phyloP scores from a whole-genome alignment of 1,140 invertebrate species.

The Listronotus bonariensis region DNA sequence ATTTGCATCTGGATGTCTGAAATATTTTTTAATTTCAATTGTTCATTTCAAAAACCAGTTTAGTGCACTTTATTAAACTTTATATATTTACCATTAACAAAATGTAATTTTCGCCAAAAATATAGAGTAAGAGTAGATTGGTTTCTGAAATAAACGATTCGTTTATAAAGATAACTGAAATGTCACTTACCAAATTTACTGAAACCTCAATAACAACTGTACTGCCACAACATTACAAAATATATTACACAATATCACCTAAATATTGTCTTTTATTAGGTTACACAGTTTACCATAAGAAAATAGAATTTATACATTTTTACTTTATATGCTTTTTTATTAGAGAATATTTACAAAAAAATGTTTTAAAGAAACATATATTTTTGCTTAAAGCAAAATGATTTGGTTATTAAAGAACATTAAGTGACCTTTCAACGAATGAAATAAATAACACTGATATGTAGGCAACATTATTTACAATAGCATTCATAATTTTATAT shows the following conservation, averaged over 20 bases:
- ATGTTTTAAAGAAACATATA: slow-evolving; percentile 25
- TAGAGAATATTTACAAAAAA: slow-evolving; percentile 24
- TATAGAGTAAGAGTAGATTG: no score
- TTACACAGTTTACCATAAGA: slow-evolving; percentile 41
- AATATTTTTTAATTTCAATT: no score
- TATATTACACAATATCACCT: slow-evolving; percentile 40
- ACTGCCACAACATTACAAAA: slow-evolving; percentile 21
- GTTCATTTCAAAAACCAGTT: no score
- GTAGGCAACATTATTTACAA: slow-evolving; percentile 39
- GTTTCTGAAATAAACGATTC: no score
- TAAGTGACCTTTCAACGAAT: slow-evolving; percentile 23
- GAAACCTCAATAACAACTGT: slow-evolving; percentile 2
- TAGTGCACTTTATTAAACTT: no score
- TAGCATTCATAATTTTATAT: slow-evolving; percentile 27
- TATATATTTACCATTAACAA: no score
- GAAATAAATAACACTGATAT: slow-evolving; percentile 40
- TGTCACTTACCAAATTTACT: slow-evolving; percentile 5
- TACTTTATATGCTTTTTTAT: slow-evolving; percentile 29
- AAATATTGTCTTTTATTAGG: slow-evolving; percentile 48
- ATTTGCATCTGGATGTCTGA: no score
- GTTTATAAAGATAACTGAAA: no score
- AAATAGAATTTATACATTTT: slow-evolving; percentile 47
- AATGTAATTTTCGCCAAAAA: no score
- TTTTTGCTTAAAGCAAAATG: slow-evolving; percentile 29
- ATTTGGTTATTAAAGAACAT: slow-evolving; percentile 3